Evolutionary conservation across 2,797 vertebrate species (phyloP).

Genomic region (Malurus splendens): DNA sequence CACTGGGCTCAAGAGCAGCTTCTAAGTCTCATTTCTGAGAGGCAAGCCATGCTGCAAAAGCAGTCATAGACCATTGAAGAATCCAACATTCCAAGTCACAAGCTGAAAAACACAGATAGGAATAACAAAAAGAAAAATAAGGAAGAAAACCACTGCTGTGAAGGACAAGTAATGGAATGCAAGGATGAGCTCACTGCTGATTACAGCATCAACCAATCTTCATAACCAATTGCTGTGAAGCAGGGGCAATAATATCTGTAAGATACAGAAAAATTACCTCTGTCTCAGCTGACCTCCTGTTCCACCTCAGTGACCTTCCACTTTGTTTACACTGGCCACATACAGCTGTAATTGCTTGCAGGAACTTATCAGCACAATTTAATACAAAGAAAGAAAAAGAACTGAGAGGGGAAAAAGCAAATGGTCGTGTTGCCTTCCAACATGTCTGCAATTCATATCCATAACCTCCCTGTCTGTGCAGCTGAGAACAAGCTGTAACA

Average conservation of each 20-base stretch:
- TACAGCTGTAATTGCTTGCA: neutral
- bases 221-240: neutral
- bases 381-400: neutral
- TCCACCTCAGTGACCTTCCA: neutral
- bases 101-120: neutral
- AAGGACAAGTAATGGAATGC: neutral
- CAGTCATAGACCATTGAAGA: neutral
- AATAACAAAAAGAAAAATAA: constrained; percentile 3
- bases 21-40: neutral
- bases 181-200: neutral
- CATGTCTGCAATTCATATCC: neutral
- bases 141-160: neutral
- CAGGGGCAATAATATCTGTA: neutral
- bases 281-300: neutral
- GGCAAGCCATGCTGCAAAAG: neutral
- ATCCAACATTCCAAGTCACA: neutral
- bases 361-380: neutral
- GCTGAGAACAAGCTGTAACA: neutral
- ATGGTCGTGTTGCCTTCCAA: neutral
- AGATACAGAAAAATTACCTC: neutral
- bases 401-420: neutral
- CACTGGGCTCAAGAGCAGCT: neutral
- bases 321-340: neutral
- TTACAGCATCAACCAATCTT: neutral
- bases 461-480: neutral